These are phyloP conservation scores for Mohoua ochrocephala DNA, from an alignment of 2,113 vertebrate genomes.

Conservation along the genomic window DNA sequence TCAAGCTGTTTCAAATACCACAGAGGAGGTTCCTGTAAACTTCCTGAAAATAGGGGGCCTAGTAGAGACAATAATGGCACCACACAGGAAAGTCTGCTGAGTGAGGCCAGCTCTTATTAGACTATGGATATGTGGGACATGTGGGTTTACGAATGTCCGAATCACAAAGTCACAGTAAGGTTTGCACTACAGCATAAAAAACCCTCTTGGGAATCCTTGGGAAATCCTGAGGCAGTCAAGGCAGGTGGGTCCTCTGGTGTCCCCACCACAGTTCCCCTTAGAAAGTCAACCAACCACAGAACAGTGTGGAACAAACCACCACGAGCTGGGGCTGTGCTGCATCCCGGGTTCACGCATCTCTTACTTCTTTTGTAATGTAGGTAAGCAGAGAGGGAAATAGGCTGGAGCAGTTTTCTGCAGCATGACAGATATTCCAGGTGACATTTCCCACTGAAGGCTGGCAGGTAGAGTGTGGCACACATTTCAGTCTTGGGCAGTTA, in stretches of 20 bases:
- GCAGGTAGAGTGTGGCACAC: neutral
- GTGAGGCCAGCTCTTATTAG: neutral
- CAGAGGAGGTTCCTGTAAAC: neutral
- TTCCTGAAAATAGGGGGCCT: neutral
- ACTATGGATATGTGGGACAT: neutral
- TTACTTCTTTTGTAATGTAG: neutral
- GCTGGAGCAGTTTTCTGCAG: neutral
- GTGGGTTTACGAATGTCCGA: neutral
- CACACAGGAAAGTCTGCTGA: rapidly evolving
- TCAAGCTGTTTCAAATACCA: neutral
- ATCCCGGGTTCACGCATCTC: neutral
- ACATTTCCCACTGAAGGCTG: neutral
- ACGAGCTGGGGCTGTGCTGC: neutral
- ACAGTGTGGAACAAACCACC: neutral
- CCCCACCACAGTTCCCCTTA: neutral
- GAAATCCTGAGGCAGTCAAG: neutral
- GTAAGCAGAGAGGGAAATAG: neutral
- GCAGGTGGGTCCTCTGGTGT: neutral
- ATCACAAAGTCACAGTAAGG: neutral
- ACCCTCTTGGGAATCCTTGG: neutral
- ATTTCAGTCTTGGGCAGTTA: neutral
- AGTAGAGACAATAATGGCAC: neutral
- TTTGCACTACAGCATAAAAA: neutral
- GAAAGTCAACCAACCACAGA: neutral
- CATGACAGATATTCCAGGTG: neutral